These are phyloP conservation scores for Augochlora pura DNA, from an alignment of 1,140 invertebrate genomes.

Conservation along the genomic window DNA sequence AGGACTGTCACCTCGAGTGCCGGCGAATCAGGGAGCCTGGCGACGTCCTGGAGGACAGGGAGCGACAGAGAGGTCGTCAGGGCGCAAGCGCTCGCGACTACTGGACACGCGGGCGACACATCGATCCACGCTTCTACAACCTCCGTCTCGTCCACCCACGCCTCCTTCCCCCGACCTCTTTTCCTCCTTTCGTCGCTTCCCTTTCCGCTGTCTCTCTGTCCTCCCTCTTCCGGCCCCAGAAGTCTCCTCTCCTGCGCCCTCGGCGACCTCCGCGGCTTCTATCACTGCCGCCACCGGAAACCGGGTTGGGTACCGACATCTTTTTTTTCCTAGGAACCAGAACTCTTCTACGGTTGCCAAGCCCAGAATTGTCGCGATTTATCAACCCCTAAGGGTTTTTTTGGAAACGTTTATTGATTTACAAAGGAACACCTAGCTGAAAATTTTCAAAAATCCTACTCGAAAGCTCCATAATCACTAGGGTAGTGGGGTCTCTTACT, in stretches of 20 bases:
- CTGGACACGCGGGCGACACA: conserved; percentile 78
- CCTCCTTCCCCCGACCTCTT: conserved; percentile 51
- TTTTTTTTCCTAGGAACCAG: no score
- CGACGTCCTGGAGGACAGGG: conserved; percentile 60
- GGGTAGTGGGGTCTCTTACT: no score
- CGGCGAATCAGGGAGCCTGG: conserved; percentile 68
- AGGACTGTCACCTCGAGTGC: conserved; percentile 63
- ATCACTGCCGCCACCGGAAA: not conserved
- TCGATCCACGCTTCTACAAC: conserved; percentile 76
- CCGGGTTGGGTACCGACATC: no score
- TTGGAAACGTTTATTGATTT: no score
- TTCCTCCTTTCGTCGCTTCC: conserved; percentile 42
- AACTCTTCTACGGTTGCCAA: no score
- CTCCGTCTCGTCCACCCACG: conserved; percentile 67
- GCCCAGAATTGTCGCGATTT: no score
- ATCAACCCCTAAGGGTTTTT: no score
- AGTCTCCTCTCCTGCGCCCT: not conserved
- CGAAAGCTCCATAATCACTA: no score
- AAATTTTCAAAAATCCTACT: no score
- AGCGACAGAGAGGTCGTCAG: conserved; percentile 25
- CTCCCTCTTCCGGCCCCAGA: conserved; percentile 5
- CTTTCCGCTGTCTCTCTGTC: conserved; percentile 42
- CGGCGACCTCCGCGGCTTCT: conserved; percentile 15
- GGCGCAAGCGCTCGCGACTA: conserved; percentile 75
- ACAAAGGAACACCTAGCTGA: no score